Evolutionary conservation across 1,140 invertebrate species (phyloP), one percentile per base, ranked within the genome.

Genomic region (Zaprionus africanus): DNA sequence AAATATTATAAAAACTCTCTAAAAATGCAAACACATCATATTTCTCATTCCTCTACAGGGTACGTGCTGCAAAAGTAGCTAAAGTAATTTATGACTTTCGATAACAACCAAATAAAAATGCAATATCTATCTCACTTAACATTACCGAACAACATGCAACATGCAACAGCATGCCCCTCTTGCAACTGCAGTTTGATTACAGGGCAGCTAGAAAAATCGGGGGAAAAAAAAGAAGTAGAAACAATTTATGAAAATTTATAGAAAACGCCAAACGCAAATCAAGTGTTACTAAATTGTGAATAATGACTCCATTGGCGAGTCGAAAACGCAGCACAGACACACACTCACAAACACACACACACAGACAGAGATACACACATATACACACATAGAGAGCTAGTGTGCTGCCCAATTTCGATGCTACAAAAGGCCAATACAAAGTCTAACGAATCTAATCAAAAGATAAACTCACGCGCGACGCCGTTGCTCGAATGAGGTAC

Each of bases 361-460:
- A 41, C 34, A 43, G n/a, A 38, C 31, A 79, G n/a, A 65, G n/a
- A n/a, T n/a, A 53, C 38, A 66, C 28, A 34, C 24, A 57, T 5
- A 60, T n/a, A 73, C 22, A 28, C 38, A 60, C 22, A 51, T 9
- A 43, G 0, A 2, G 38, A 41, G 49, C n/a, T 5, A 36, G 34
- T 24, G 24, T 34, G 67, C 61, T 79, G 82, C 49, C 83, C 82
- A 85, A 82, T 85, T 79, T 79, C 49, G 51, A 36, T 43, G 69
- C 62, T 88, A 88, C 84, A 84, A 85, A 88, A 85, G 75, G 61
- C 83, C 83, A 86, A 86, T 86, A 79, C 71, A 86, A 85, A 90
- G 67, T 90, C 85, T 90, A 90, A 90, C 85, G 85, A 90, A 90
- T 90, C 85, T 90, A 90, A 90, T 90, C 85, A 90, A 90, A 90